These are phyloP conservation scores for Eucidaris tribuloides DNA, from an alignment of 35 echinoderm and acorn worm species.

Conservation along the genomic window DNA sequence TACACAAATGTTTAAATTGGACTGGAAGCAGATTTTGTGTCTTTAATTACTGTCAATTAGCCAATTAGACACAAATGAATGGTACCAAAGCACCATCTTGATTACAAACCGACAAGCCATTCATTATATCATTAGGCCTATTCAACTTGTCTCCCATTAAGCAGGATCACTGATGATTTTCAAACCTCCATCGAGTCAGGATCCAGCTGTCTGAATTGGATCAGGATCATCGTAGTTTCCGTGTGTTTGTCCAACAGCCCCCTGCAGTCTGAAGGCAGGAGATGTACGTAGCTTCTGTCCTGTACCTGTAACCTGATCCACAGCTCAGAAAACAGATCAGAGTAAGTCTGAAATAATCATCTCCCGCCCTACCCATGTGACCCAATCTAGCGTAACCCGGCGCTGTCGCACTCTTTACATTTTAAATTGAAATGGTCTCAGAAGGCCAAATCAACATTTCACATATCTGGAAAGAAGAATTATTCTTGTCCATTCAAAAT, in stretches of 20 bases:
- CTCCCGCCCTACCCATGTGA: too few species aligned
- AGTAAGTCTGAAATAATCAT: slow-evolving; percentile 42
- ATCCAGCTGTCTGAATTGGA: slow-evolving; percentile 80
- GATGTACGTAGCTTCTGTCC: slow-evolving; percentile 83
- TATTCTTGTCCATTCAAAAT: too few species aligned
- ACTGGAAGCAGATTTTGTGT: too few species aligned
- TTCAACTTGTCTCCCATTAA: slow-evolving; percentile 13
- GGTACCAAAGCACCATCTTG: too few species aligned
- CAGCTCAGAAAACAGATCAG: slow-evolving; percentile 86
- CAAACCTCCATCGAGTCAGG: slow-evolving; percentile 58
- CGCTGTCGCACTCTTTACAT: too few species aligned
- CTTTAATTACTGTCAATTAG: background rate
- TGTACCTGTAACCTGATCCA: slow-evolving; percentile 93
- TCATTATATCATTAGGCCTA: background rate
- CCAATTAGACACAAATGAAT: too few species aligned
- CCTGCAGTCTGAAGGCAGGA: slow-evolving; percentile 47
- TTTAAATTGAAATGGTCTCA: too few species aligned
- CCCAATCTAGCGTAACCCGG: too few species aligned
- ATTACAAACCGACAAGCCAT: too few species aligned
- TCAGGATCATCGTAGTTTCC: slow-evolving; percentile 72
- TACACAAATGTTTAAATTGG: too few species aligned
- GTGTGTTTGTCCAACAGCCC: slow-evolving; percentile 84
- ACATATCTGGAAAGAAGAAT: too few species aligned
- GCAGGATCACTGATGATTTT: slow-evolving; percentile 70
- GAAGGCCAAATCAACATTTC: too few species aligned